A percentile compares a stretch with the other conserved stretches of the same genome.
These are phyloP conservation scores for Zosterops japonicus DNA, from an alignment of 2,113 vertebrate genomes.

Conservation along the genomic window DNA sequence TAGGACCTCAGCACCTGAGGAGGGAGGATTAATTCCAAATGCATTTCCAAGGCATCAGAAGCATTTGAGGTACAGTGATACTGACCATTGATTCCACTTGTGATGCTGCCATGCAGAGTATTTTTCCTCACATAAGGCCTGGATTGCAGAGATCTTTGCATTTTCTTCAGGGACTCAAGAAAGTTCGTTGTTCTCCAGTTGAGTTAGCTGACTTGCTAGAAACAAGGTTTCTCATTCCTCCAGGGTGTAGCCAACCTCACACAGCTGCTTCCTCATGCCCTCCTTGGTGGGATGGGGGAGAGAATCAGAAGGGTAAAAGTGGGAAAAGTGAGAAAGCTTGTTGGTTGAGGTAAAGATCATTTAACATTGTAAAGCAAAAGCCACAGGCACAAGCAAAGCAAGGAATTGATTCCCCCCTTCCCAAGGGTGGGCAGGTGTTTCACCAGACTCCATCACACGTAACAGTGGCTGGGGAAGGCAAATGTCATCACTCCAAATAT, in stretches of 20 bases:
- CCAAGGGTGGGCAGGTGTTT: not conserved
- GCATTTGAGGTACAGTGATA: not conserved
- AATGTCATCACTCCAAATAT: fast-evolving
- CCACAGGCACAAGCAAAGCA: not conserved
- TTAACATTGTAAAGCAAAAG: not conserved
- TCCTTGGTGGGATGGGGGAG: not conserved
- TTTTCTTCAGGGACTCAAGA: not conserved
- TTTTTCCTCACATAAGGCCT: not conserved
- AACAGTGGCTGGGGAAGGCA: not conserved
- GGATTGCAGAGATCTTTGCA: not conserved
- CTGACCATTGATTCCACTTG: not conserved
- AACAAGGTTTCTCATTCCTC: not conserved
- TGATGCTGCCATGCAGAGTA: not conserved
- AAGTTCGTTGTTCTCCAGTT: not conserved
- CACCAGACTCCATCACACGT: fast-evolving
- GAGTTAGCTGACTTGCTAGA: not conserved
- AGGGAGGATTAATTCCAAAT: not conserved
- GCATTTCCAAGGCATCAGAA: not conserved
- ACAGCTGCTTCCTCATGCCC: not conserved
- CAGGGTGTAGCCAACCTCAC: not conserved
- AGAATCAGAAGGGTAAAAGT: not conserved
- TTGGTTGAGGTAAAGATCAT: not conserved
- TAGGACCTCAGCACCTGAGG: not conserved
- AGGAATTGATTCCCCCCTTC: not conserved
- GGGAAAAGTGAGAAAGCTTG: not conserved